Base-by-base conservation (phyloP, 2,888 invertebrate genomes). In the Meiosimyza decipiens region DNA sequence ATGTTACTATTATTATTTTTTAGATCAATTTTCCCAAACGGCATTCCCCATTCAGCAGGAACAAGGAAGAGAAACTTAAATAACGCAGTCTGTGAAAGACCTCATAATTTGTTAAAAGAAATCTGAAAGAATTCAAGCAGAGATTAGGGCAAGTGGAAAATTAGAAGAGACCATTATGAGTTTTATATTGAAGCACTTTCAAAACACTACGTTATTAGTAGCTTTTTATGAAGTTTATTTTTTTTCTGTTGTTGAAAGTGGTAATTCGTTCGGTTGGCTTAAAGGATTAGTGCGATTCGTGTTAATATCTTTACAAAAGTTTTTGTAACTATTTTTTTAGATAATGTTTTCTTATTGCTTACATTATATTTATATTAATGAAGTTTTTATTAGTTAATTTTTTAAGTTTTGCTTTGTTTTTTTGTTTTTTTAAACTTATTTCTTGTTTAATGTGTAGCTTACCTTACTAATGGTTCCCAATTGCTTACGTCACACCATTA, bases 381-480 rank as follows among this genome's bases (percentile, higher is more conserved):
- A 63, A 72, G 57, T 67, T 73, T 54, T 73, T 73, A 54, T 74
- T 67, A 22, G 72, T 72, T 55, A 72, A 75, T 71, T 71, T 67
- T 64, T 40, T 70, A 60, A 40, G 73, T 67, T 75, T 72, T 54
- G 64, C 71, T 75, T 71, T 60, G 28, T 57, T 74, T 72, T 33
- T 57, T n/a, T n/a, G n/a, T n/a, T n/a, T 71, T 71, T 49, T 74
- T 67, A 64, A 65, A 73, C 72, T 66, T 71, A 76, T 77, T 81
- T 81, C 79, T 83, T 85, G 84, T 85, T 85, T 86, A 86, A 84
- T 84, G 87, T 87, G 87, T 87, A 87, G 87, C 87, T 86, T 85
- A 86, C 87, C 87, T 87, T 82, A 84, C 87, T 87, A 86, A 85
- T 87, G 86, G 86, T 85, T 87, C 87, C 87, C 86, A 86, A 86